Evolutionary conservation across 2,113 vertebrate genomes (phyloP), one percentile per base, ranked within the genome.

Genomic region (Cyphomyrus plagiostoma): DNA sequence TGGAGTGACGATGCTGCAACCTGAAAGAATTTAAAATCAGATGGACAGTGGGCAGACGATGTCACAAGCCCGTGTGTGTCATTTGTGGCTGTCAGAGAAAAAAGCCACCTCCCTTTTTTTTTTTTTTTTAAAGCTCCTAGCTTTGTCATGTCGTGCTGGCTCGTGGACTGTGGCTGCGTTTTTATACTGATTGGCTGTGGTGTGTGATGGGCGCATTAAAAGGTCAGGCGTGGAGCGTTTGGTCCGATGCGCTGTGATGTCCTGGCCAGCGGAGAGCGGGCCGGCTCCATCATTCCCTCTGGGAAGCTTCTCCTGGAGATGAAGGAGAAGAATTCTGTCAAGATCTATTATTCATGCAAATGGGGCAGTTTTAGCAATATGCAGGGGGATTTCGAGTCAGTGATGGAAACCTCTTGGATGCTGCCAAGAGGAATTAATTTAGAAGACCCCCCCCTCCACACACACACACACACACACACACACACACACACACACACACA

Each of bases 301-400:
- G 93, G 94, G 94, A 93, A 92, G 92, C 93, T 89, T 88, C 91
- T 92, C 94, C 92, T 94, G 91, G 93, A 94, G 94, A 93, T 92
- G 90, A 92, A 90, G 89, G 53, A 93, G 93, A 92, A 74, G 89
- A 92, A 89, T 91, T 89, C 89, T 91, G 89, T 86, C 90, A 93
- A 58, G 80, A 86, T 95, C 90, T 93, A 94, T 95, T 94, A 95
- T 94, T 94, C 91, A 91, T 94, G 92, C 90, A 87, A 89, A 91
- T 88, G 90, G 92, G 89, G 90, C 87, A 89, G 90, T 92, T 89
- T 90, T 88, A 92, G 92, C 90, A 90, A 90, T 90, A 88, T 90
- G 52, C 80, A 46, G 58, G 52, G 48, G 87, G 88, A 53, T 50
- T 56, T 35, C 45, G 45, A 91, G 91, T 93, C 91, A 88, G 74